Evolutionary conservation across 2,797 vertebrate genomes (phyloP), one percentile per base, ranked within the genome.

Genomic region (Galagoides demidoff): DNA sequence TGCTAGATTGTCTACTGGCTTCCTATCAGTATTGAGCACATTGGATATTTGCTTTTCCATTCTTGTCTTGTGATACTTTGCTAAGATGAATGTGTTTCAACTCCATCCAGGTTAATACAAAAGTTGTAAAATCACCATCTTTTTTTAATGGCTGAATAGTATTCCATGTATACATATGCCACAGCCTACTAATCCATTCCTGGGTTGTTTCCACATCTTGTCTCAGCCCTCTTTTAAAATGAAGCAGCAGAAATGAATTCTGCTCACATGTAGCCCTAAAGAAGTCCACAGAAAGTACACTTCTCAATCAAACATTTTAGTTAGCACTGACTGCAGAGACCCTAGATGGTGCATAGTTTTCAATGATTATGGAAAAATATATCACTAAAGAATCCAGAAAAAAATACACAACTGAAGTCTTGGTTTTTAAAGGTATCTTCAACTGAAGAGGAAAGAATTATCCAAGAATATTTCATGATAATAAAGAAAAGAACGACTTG

Each of bases 401-500:
- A 29, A 71, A 29, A 49, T 10, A 73, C 2, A 52, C 34, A 86
- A 37, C 9, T 7, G 19, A 89, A 86, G 37, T 61, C 13, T 59
- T 84, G 27, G 59, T 85, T 88, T 79, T 81, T 74, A 77, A 95
- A 95, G 57, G 13, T 2, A 57, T 87, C 14, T 93, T 92, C 43
- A 57, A 45, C 3, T 2, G 29, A 11, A 90, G 25, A 91, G 52
- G 37, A 45, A 90, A 92, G 9, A 92, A 88, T 90, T 94, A n/a
- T 70, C 34, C 61, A 37, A 55, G 13, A 92, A 43, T 64, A 6
- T 63, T 86, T 87, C 49, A 49, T 85, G 27, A 64, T 34, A 45
- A 88, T 39, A 83, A 92, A 89, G 82, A 76, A 70, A 94, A 88
- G 11, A 70, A 77, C 27, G 10, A 12, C 1, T 13, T 29, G 9